Conservation (phyloP, 2,113 vertebrate genomes). For the Tichodroma muraria region DNA sequence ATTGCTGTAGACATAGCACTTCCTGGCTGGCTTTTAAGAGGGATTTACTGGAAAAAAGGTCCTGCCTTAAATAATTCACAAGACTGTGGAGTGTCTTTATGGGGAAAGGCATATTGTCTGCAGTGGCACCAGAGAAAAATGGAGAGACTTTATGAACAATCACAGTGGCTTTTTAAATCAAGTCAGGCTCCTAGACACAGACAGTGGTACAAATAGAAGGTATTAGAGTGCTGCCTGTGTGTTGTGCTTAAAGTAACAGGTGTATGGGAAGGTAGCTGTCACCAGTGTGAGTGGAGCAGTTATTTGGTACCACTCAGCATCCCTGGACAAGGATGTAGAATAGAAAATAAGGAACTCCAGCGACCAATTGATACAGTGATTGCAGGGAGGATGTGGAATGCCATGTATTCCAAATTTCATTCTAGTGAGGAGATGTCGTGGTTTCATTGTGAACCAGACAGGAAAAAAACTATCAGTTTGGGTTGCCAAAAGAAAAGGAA, state of each 20-base stretch:
- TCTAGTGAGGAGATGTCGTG: not conserved
- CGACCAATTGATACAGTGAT: fast-evolving
- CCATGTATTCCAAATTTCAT: not conserved
- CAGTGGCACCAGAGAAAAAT: not conserved
- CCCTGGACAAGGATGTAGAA: not conserved
- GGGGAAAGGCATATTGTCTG: not conserved
- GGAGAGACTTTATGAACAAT: not conserved
- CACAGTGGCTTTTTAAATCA: not conserved
- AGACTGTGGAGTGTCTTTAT: not conserved
- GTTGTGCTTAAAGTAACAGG: not conserved
- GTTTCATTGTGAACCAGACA: too few relatives aligned
- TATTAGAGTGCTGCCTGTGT: not conserved
- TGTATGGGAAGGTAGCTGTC: not conserved
- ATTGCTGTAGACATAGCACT: not conserved
- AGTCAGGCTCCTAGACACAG: not conserved
- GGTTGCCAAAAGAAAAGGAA: too few relatives aligned
- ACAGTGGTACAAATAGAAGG: not conserved
- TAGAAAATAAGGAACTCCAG: not conserved
- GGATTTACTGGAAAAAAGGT: not conserved
- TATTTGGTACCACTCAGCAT: not conserved
- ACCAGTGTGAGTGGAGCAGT: not conserved
- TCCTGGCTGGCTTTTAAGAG: not conserved
- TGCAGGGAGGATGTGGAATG: not conserved
- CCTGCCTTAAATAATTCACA: not conserved
- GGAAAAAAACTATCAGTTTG: too few relatives aligned